phyloP scores from a whole-genome alignment of 2,113 vertebrate genomes.

The Eleginops maclovinus region DNA sequence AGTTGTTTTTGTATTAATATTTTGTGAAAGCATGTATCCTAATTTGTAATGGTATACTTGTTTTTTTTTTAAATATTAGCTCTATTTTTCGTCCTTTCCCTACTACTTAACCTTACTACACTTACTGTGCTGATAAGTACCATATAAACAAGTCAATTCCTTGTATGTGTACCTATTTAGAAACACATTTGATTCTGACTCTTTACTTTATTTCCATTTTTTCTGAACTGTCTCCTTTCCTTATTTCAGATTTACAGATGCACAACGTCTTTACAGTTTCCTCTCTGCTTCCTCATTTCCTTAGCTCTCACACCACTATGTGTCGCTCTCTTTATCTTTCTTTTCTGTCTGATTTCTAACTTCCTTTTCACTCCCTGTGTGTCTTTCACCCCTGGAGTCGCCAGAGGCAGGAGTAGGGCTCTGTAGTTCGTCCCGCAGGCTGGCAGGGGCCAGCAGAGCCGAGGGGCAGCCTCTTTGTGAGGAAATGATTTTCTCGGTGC shows the following conservation, averaged over 20 bases:
- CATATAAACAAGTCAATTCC: too few species aligned
- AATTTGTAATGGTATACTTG: too few species aligned
- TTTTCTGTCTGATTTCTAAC: constrained; percentile 46
- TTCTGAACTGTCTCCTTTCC: constrained; percentile 26
- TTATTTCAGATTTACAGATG: constrained; percentile 42
- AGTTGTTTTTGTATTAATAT: too few species aligned
- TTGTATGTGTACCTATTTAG: too few species aligned
- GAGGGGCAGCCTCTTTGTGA: constrained; percentile 75
- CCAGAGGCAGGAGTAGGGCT: constrained; percentile 37
- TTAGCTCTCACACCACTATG: neutral
- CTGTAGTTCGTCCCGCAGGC: constrained; percentile 59
- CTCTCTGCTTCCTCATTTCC: constrained; percentile 14
- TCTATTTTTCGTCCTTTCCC: too few species aligned
- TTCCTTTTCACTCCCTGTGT: constrained; percentile 48
- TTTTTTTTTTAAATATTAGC: too few species aligned
- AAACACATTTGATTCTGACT: too few species aligned
- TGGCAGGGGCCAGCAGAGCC: constrained; percentile 66
- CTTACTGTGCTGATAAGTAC: too few species aligned
- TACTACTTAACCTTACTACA: too few species aligned
- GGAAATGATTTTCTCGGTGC: constrained; percentile 83
- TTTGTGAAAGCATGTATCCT: too few species aligned
- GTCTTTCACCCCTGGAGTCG: constrained; percentile 45
- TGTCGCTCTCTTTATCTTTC: constrained; percentile 38
- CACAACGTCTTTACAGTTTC: constrained; percentile 34
- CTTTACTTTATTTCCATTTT: constrained; percentile 41